Percentiles rank a stretch among this genome's conserved stretches.
Evolutionary conservation across 1,140 invertebrate genomes (phyloP).

Genomic region (Muscidifurax raptorellus): DNA sequence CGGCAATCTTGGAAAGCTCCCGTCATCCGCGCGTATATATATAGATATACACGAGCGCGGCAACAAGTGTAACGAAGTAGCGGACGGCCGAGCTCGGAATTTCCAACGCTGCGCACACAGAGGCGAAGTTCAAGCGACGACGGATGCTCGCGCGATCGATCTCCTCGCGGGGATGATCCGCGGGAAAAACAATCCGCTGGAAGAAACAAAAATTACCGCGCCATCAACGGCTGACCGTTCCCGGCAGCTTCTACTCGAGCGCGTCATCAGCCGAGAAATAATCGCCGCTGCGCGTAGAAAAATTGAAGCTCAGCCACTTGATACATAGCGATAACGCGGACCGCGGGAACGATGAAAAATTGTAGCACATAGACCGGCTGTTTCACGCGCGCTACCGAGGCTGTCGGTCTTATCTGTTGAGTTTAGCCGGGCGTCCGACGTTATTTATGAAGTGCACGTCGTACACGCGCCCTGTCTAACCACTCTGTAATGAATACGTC

Average conservation of each 20-base stretch:
- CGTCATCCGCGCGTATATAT: neutral
- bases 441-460: constrained; percentile 18
- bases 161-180: neutral
- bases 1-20: neutral
- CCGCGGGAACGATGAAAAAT: neutral
- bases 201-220: no score
- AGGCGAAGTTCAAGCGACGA: neutral
- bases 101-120: neutral
- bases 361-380: no score
- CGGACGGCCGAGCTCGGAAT: neutral
- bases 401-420: neutral
- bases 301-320: no score
- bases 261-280: no score
- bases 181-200: no score
- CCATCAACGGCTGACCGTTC: no score
- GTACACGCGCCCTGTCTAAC: neutral
- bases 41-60: neutral
- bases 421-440: neutral
- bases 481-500: constrained; percentile 20
- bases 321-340: no score
- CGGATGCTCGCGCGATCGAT: neutral
- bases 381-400: neutral
- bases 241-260: no score
- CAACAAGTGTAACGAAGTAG: neutral
- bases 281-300: no score